phyloP scores from a whole-genome alignment of 2,797 vertebrate species.

The Gymnoscopelus microlampas region DNA sequence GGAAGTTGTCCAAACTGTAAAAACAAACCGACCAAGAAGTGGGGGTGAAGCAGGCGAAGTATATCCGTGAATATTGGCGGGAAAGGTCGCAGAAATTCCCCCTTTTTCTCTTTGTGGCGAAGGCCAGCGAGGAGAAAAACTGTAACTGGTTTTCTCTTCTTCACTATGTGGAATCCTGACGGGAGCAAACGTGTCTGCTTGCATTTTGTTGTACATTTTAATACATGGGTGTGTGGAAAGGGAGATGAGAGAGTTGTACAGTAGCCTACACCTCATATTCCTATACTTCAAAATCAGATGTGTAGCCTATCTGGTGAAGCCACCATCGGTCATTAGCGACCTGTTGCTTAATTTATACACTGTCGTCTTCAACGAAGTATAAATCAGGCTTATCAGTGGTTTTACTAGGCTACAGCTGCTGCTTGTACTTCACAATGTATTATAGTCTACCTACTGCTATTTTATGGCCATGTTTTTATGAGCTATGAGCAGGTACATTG shows the following conservation, averaged over 20 bases:
- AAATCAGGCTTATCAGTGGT: too few relatives aligned
- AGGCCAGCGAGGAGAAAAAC: background rate
- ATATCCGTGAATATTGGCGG: too few relatives aligned
- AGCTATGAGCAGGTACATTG: conserved; percentile 25
- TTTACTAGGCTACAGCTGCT: too few relatives aligned
- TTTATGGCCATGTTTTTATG: conserved; percentile 24
- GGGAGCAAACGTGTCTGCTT: conserved; percentile 29
- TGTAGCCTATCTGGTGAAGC: conserved; percentile 5
- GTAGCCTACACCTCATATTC: conserved; percentile 1
- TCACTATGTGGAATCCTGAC: background rate
- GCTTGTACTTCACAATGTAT: too few relatives aligned
- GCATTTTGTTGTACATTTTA: conserved; percentile 41
- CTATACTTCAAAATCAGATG: conserved; percentile 25
- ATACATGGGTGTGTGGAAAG: conserved; percentile 2
- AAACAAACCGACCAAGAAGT: too few relatives aligned
- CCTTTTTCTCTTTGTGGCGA: background rate
- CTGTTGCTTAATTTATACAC: background rate
- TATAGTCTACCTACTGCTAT: conserved; percentile 27
- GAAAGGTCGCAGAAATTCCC: too few relatives aligned
- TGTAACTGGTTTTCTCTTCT: background rate
- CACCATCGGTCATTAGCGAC: background rate
- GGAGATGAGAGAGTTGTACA: conserved; percentile 8
- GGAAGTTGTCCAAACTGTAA: too few relatives aligned
- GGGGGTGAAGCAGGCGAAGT: too few relatives aligned
- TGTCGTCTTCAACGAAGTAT: too few relatives aligned